Evolutionary conservation across 2,113 vertebrate species (phyloP).

Genomic region (Cichladusa arquata): DNA sequence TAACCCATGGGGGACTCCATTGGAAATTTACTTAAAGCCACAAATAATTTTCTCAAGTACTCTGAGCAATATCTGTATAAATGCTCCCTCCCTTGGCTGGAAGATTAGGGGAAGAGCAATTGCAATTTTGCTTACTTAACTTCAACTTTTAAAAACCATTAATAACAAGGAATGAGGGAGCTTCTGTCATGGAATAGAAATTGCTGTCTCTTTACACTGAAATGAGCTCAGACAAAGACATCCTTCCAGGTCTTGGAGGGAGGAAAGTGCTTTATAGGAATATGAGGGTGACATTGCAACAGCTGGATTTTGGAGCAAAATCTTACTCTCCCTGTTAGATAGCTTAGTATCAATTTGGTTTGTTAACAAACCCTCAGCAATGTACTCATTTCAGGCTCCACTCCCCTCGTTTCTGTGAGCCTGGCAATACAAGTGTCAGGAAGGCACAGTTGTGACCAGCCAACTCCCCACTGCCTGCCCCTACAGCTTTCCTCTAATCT

Average conservation of each 20-base stretch:
- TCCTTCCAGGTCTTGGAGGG: background rate
- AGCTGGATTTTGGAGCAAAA: background rate
- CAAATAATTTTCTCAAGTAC: background rate
- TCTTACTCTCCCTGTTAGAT: background rate
- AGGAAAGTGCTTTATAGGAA: background rate
- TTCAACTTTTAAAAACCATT: background rate
- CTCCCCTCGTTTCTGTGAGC: background rate
- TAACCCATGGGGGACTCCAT: background rate
- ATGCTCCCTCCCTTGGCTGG: background rate
- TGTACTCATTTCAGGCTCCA: background rate
- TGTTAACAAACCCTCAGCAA: constrained; percentile 14
- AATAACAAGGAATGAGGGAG: background rate
- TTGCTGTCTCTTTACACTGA: background rate
- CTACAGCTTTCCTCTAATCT: constrained; percentile 4
- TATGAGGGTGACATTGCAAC: background rate
- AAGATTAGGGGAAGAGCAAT: background rate
- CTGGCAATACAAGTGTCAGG: background rate
- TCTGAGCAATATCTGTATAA: background rate
- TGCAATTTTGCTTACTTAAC: background rate
- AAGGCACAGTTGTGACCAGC: background rate
- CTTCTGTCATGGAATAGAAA: background rate
- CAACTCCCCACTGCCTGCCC: background rate
- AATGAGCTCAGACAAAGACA: background rate
- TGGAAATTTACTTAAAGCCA: background rate
- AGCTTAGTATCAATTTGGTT: background rate